These are phyloP conservation scores for Meteorus cinctellus DNA, from an alignment of 2,888 invertebrate genomes.

Conservation along the genomic window DNA sequence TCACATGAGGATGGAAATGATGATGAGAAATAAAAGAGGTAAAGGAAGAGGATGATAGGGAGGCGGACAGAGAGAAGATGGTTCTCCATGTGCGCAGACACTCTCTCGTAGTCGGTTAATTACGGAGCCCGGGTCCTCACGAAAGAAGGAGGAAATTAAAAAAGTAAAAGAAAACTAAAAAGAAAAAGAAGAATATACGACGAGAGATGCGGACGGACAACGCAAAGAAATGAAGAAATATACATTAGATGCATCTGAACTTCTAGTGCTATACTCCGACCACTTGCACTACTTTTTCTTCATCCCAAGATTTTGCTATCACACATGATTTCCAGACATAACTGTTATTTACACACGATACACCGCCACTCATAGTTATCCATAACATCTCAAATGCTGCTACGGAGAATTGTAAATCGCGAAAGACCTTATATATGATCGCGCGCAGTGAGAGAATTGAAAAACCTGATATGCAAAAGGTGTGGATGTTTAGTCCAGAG, in stretches of 20 bases:
- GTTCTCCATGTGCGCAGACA: constrained; percentile 37
- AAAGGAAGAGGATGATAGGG: background rate
- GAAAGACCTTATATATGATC: background rate
- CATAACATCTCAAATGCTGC: no score
- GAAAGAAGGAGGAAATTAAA: background rate
- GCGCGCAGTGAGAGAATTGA: background rate
- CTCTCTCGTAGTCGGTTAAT: constrained; percentile 41
- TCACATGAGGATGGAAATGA: constrained; percentile 18
- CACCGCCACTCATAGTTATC: no score
- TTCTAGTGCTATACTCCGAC: background rate
- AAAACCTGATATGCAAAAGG: background rate
- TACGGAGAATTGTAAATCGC: no score
- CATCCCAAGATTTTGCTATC: constrained; percentile 4
- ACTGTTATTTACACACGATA: background rate
- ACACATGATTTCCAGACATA: constrained; percentile 10
- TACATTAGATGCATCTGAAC: background rate
- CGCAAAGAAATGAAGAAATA: background rate
- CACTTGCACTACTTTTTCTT: constrained; percentile 2
- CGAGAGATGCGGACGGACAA: constrained; percentile 19
- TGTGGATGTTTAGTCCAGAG: background rate
- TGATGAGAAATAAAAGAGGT: constrained; percentile 36
- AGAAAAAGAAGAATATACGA: constrained; percentile 25
- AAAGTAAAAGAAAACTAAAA: constrained; percentile 1
- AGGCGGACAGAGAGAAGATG: constrained; percentile 18
- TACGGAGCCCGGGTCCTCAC: constrained; percentile 29